These are phyloP conservation scores for Stenodera caucasica DNA, from an alignment of 2,888 invertebrate species.

Conservation along the genomic window DNA sequence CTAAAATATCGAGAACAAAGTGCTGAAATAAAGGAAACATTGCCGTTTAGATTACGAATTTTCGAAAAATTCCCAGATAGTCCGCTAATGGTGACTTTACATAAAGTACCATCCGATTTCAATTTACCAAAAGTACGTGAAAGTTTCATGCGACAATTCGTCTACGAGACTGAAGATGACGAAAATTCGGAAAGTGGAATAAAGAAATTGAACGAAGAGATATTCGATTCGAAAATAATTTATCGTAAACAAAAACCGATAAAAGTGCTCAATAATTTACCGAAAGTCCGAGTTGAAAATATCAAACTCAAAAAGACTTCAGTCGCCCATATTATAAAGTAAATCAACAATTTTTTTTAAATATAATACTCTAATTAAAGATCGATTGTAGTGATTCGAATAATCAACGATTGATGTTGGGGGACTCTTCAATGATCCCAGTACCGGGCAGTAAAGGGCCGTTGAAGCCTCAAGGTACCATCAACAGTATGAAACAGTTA, in stretches of 20 bases:
- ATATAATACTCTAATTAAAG: conserved; percentile 1
- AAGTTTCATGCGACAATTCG: conserved; percentile 98
- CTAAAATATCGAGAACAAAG: conserved; percentile 96
- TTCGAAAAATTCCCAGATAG: conserved; percentile 99
- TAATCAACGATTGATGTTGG: conserved; percentile 87
- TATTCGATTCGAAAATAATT: conserved; percentile 72
- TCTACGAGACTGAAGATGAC: conserved; percentile 83
- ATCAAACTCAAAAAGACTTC: conserved; percentile 79
- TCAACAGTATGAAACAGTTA: conserved; percentile 77
- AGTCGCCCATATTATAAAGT: conserved; percentile 88
- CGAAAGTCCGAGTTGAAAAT: conserved; percentile 80
- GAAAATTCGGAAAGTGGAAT: conserved; percentile 65
- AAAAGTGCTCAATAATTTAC: conserved; percentile 77
- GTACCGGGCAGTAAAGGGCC: conserved; percentile 78
- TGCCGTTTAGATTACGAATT: conserved; percentile 92
- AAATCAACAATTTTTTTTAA: conserved; percentile 46
- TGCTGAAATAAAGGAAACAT: conserved; percentile 95
- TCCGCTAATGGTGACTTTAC: conserved; percentile 95
- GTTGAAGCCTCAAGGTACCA: conserved; percentile 83
- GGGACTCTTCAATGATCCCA: conserved; percentile 92
- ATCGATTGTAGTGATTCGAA: conserved; percentile 77
- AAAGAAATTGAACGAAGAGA: conserved; percentile 62
- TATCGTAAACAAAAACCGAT: conserved; percentile 85
- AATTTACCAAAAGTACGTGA: conserved; percentile 92
- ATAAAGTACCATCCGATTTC: conserved; percentile 92